phyloP scores from a whole-genome alignment of 2,797 vertebrate species.

The Microcaecilia unicolor region DNA sequence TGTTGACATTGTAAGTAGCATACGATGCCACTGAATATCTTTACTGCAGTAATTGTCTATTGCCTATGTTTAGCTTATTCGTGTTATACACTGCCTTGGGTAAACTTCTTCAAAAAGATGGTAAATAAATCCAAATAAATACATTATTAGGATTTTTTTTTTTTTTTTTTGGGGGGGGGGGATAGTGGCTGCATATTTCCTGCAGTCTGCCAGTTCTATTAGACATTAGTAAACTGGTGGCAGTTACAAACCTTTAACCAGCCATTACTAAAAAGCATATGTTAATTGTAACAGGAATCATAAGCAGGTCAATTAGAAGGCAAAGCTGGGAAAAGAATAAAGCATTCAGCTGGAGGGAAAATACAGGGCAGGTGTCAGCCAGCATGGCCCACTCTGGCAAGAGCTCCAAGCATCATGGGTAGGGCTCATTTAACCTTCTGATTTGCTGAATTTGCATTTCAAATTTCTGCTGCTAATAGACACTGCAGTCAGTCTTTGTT shows the following conservation, averaged over 20 bases:
- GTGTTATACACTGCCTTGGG: too few relatives aligned
- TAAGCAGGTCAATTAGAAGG: constrained; percentile 86
- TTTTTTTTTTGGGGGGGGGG: constrained; percentile 46
- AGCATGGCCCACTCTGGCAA: constrained; percentile 54
- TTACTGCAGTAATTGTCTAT: too few relatives aligned
- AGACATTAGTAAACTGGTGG: constrained; percentile 67
- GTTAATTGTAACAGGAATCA: constrained; percentile 97
- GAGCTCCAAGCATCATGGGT: constrained; percentile 56
- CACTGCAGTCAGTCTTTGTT: constrained; percentile 69
- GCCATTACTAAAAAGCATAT: constrained; percentile 95
- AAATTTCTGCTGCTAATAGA: constrained; percentile 70
- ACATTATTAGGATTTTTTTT: constrained; percentile 30
- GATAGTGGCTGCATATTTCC: constrained; percentile 44
- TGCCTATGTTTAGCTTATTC: too few relatives aligned
- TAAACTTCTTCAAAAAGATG: too few relatives aligned
- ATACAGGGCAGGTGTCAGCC: constrained; percentile 66
- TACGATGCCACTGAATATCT: too few relatives aligned
- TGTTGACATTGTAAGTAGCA: too few relatives aligned
- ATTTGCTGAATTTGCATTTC: constrained; percentile 74
- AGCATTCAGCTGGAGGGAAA: constrained; percentile 82
- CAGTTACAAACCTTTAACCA: constrained; percentile 79
- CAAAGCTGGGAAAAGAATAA: constrained; percentile 75
- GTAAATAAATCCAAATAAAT: too few relatives aligned
- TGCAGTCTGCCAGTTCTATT: constrained; percentile 60
- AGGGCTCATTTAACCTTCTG: constrained; percentile 72